These are phyloP conservation scores for Morone chrysops DNA, from an alignment of 2,113 vertebrate genomes.

Conservation along the genomic window DNA sequence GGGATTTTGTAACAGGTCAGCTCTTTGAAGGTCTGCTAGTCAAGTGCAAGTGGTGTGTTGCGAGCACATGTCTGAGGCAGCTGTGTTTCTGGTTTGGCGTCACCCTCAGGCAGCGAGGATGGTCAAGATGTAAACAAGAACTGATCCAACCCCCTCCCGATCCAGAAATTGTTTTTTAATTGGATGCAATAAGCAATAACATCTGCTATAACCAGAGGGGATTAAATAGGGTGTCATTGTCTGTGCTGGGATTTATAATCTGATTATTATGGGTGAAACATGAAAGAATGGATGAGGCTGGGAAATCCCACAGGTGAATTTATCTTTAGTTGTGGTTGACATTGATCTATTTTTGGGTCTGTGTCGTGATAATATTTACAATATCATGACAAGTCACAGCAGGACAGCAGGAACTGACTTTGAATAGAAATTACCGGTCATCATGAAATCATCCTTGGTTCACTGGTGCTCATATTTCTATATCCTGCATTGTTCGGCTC, in stretches of 20 bases:
- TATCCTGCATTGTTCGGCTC: neutral
- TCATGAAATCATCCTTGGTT: neutral
- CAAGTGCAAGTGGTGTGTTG: conserved; percentile 33
- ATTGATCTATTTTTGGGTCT: neutral
- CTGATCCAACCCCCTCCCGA: neutral
- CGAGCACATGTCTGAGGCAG: neutral
- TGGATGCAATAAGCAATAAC: conserved; percentile 1
- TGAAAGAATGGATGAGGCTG: conserved; percentile 1
- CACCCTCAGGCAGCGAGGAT: conserved; percentile 1
- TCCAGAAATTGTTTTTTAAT: conserved; percentile 9
- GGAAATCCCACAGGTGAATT: conserved; percentile 12
- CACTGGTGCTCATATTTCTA: neutral
- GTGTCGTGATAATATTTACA: neutral
- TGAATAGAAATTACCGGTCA: neutral
- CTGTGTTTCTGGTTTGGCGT: neutral
- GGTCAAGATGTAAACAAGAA: conserved; percentile 1
- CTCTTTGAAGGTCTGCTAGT: conserved; percentile 47
- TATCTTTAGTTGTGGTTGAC: conserved; percentile 18
- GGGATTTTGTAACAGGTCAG: conserved; percentile 60
- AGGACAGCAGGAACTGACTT: neutral
- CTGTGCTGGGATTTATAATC: conserved; percentile 22
- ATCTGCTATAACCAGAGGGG: conserved; percentile 14
- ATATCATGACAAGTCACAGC: neutral
- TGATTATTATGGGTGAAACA: conserved; percentile 2
- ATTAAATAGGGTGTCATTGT: neutral